phyloP scores from a whole-genome alignment of 2,888 invertebrate species.

The Diogma glabrata region DNA sequence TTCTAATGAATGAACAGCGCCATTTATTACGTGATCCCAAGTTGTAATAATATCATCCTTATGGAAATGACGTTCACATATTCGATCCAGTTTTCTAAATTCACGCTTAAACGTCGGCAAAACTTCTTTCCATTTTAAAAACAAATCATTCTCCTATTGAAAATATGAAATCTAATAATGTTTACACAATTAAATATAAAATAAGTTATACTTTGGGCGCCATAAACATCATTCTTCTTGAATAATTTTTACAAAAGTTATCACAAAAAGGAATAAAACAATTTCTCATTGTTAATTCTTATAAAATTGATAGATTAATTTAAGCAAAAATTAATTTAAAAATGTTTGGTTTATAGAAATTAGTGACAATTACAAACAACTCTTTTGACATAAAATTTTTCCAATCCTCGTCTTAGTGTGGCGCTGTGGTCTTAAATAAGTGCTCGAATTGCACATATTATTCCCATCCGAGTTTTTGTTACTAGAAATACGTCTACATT shows the following conservation, averaged over 20 bases:
- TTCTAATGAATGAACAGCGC: constrained; percentile 23
- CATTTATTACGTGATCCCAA: constrained; percentile 26
- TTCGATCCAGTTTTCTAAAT: constrained; percentile 23
- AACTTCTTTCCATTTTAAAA: constrained; percentile 22
- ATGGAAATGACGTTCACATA: constrained; percentile 26
- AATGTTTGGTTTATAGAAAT: too few species aligned
- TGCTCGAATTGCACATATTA: too few species aligned
- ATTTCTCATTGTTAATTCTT: constrained; percentile 23
- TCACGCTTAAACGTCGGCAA: constrained; percentile 21
- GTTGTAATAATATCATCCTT: constrained; percentile 22
- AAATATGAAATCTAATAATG: background rate
- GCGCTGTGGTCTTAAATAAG: too few species aligned
- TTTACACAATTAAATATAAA: background rate
- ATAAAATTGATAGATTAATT: too few species aligned
- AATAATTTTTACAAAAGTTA: constrained; percentile 18
- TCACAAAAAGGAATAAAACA: constrained; percentile 27
- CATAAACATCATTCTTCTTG: constrained; percentile 23
- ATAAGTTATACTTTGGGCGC: constrained; percentile 22
- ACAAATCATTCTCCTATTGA: constrained; percentile 19
- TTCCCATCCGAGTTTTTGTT: too few species aligned
- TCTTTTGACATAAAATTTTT: too few species aligned
- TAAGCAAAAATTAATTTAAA: too few species aligned
- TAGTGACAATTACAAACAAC: too few species aligned
- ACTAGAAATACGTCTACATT: too few species aligned
- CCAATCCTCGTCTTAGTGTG: too few species aligned